Conservation (phyloP, 2,797 vertebrate genomes). For the Typhlichthys eigenmanni region DNA sequence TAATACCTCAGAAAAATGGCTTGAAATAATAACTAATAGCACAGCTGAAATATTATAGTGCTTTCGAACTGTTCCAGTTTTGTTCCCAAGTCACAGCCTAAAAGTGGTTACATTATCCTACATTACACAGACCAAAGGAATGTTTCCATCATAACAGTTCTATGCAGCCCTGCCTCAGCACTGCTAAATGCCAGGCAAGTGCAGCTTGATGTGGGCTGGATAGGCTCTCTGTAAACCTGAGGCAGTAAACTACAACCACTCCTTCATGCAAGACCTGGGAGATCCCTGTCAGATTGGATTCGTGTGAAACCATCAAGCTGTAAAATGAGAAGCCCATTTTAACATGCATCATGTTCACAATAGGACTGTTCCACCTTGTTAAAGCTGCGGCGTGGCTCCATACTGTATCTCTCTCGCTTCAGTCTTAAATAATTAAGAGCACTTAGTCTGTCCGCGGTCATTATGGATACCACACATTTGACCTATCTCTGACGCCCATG, state of each 20-base stretch:
- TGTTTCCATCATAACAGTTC: not conserved
- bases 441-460: conserved; percentile 58
- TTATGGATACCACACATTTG: conserved; percentile 45
- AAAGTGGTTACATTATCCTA: too few relatives aligned
- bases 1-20: not conserved
- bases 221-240: conserved; percentile 39
- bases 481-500: conserved; percentile 34
- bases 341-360: conserved; percentile 48
- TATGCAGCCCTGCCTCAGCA: not conserved
- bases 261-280: conserved; percentile 41
- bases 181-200: not conserved
- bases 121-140: too few relatives aligned
- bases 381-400: conserved; percentile 35
- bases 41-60: not conserved
- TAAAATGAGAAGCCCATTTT: conserved; percentile 56
- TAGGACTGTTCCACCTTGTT: conserved; percentile 48
- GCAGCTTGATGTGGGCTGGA: conserved; percentile 20
- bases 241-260: conserved; percentile 53
- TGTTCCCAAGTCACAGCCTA: too few relatives aligned
- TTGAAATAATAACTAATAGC: not conserved
- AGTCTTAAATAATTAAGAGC: conserved; percentile 68
- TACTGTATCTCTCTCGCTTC: conserved; percentile 34
- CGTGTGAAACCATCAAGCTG: conserved; percentile 61
- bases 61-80: too few relatives aligned
- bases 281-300: conserved; percentile 65